A percentile compares a stretch with the other conserved stretches of the same genome.
phyloP scores from a whole-genome alignment of 2,797 vertebrate genomes.

The Myotis planiceps region DNA sequence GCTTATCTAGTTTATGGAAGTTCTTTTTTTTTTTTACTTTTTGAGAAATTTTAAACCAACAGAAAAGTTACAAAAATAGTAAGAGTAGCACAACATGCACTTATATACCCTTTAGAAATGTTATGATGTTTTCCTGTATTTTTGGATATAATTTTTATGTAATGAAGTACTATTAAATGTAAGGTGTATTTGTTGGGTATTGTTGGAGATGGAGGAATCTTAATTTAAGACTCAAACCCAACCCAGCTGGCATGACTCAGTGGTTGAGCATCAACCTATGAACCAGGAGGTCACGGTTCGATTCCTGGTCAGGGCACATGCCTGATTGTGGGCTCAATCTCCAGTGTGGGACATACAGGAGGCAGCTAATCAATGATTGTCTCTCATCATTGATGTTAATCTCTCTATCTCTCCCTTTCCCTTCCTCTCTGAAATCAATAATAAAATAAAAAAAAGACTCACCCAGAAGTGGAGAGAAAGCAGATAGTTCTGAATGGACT shows the following conservation, averaged over 20 bases:
- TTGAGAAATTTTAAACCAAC: constrained; percentile 14
- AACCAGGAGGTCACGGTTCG: too few species aligned
- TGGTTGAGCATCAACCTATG: too few species aligned
- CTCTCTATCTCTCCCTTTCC: too few species aligned
- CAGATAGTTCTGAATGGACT: neutral
- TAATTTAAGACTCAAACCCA: neutral
- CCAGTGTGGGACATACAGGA: too few species aligned
- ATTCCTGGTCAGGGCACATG: too few species aligned
- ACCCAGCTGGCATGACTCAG: too few species aligned
- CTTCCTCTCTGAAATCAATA: too few species aligned
- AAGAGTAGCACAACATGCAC: neutral
- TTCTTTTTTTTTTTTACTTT: neutral
- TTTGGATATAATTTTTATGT: constrained; percentile 14
- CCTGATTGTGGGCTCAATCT: too few species aligned
- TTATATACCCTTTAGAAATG: neutral
- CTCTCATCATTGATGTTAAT: too few species aligned
- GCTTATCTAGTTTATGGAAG: neutral
- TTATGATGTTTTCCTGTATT: neutral
- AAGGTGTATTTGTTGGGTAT: neutral
- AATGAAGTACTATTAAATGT: neutral
- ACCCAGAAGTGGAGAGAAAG: neutral
- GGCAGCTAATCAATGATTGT: too few species aligned
- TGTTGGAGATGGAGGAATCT: neutral
- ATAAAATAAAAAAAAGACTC: neutral
- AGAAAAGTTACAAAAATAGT: neutral